These are phyloP conservation scores for Pseudochromis fuscus DNA, from an alignment of 2,797 vertebrate species.

Conservation along the genomic window DNA sequence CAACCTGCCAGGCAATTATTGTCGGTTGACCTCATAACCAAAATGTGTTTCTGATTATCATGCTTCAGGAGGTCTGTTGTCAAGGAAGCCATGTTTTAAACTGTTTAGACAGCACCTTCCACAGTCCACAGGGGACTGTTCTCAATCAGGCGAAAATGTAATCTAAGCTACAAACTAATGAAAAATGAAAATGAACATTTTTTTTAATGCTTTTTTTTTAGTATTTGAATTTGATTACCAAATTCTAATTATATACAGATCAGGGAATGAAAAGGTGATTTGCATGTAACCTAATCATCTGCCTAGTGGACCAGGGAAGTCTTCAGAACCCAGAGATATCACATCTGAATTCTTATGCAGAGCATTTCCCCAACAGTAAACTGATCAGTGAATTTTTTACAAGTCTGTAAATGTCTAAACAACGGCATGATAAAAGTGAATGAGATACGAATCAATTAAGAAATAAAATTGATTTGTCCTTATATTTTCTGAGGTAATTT, in stretches of 20 bases:
- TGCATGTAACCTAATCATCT: conserved; percentile 54
- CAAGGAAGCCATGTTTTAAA: conserved; percentile 73
- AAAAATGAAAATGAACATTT: conserved; percentile 57
- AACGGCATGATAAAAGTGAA: conserved; percentile 71
- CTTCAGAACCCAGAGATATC: conserved; percentile 36
- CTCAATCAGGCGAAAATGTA: conserved; percentile 73
- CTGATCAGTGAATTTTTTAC: conserved; percentile 73
- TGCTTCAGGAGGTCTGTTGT: conserved; percentile 74
- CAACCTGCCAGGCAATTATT: conserved; percentile 80
- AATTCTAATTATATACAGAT: conserved; percentile 57
- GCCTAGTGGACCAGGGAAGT: conserved; percentile 17
- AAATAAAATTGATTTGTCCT: conserved; percentile 69
- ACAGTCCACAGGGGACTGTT: conserved; percentile 59
- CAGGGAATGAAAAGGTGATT: conserved; percentile 49
- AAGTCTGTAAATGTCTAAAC: conserved; percentile 78
- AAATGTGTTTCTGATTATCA: conserved; percentile 80
- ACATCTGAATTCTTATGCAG: conserved; percentile 49
- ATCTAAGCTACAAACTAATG: conserved; percentile 70
- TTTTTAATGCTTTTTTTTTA: conserved; percentile 29
- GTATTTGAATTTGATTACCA: conserved; percentile 55
- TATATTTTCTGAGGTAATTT: conserved; percentile 67
- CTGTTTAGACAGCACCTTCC: conserved; percentile 75
- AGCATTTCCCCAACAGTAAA: conserved; percentile 63
- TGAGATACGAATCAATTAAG: conserved; percentile 80
- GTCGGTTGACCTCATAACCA: conserved; percentile 79